Percentiles rank a stretch among this genome's conserved stretches.
These are phyloP conservation scores for Oostethus manadensis DNA, from an alignment of 2,113 vertebrate genomes.

Conservation along the genomic window DNA sequence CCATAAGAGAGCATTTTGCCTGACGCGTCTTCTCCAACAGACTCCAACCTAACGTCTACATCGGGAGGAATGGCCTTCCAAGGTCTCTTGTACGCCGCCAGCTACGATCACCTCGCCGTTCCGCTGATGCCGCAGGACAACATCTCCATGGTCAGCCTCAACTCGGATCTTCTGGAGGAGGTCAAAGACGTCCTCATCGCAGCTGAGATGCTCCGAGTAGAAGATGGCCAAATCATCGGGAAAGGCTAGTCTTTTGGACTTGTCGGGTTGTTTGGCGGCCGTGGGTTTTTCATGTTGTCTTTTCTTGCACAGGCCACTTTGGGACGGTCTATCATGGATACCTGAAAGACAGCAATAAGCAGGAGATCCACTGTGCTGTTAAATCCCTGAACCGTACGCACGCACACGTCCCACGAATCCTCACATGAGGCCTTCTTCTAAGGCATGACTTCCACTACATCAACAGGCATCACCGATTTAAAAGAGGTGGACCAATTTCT, in stretches of 20 bases:
- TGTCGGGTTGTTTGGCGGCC: no score
- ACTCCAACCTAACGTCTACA: constrained; percentile 27
- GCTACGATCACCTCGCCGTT: constrained; percentile 53
- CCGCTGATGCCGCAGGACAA: constrained; percentile 74
- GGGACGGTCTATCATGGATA: constrained; percentile 93
- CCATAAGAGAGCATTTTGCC: background rate
- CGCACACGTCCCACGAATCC: no score
- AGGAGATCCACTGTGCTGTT: constrained; percentile 83
- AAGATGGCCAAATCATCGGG: constrained; percentile 82
- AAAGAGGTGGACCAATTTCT: constrained; percentile 93
- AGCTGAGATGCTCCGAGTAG: constrained; percentile 72
- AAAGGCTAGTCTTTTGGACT: constrained; percentile 73
- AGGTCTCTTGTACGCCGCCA: constrained; percentile 56
- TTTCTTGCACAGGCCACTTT: constrained; percentile 80
- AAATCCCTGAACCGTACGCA: constrained; percentile 88
- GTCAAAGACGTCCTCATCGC: constrained; percentile 93
- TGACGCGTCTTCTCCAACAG: constrained; percentile 16
- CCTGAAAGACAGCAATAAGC: constrained; percentile 75
- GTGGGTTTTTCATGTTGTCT: background rate
- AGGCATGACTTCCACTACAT: background rate
- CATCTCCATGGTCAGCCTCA: constrained; percentile 73
- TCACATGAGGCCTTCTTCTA: background rate
- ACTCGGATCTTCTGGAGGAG: constrained; percentile 78
- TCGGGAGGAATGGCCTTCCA: constrained; percentile 42
- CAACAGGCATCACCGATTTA: constrained; percentile 85